phyloP scores from a whole-genome alignment of 2,113 vertebrate genomes.

The Chaenocephalus aceratus region DNA sequence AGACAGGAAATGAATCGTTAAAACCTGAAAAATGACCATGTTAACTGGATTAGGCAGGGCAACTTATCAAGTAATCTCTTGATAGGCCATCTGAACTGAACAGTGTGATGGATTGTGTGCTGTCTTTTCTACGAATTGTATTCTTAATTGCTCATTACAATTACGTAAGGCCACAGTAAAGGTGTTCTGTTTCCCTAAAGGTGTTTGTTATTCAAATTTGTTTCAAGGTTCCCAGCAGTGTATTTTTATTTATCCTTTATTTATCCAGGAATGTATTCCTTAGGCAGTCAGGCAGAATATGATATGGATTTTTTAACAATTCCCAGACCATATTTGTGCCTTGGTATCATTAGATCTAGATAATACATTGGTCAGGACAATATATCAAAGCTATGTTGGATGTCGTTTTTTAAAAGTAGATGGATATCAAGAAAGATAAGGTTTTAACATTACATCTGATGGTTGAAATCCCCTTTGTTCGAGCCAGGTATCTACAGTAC shows the following conservation, averaged over 20 bases:
- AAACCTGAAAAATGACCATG: slow-evolving; percentile 74
- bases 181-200: slow-evolving; percentile 39
- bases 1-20: slow-evolving; percentile 58
- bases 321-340: neutral
- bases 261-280: too few species aligned
- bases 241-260: too few species aligned
- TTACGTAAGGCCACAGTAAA: slow-evolving; percentile 62
- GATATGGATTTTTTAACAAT: neutral
- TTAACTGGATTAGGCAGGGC: slow-evolving; percentile 74
- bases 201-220: slow-evolving; percentile 29
- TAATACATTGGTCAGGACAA: neutral
- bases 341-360: neutral
- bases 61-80: slow-evolving; percentile 80
- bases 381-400: neutral
- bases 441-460: neutral
- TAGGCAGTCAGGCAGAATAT: neutral
- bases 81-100: slow-evolving; percentile 71
- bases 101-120: slow-evolving; percentile 73
- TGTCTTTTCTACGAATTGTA: slow-evolving; percentile 57
- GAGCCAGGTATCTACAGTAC: neutral
- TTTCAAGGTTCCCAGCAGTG: slow-evolving; percentile 10
- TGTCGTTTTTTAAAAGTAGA: neutral
- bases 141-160: slow-evolving; percentile 77
- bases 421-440: neutral
- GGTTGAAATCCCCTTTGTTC: neutral